Base-by-base conservation (phyloP, 2,797 vertebrate genomes). In the Echeneis naucrates region DNA sequence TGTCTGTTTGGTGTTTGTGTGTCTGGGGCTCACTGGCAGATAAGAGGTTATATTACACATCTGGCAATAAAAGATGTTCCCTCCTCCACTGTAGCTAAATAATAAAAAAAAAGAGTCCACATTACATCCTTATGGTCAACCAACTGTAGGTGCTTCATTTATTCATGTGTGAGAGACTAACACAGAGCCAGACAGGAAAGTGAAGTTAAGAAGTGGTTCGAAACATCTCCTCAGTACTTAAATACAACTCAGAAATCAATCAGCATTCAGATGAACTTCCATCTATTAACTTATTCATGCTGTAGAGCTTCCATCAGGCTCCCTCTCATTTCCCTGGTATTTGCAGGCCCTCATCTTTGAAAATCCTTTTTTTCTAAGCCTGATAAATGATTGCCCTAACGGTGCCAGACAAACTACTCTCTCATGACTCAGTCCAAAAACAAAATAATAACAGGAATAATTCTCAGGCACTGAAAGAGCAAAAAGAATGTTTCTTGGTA, bases 281-380 rank as follows among this genome's bases (percentile, higher is more conserved):
- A 24, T 54, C 47, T 76, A 11, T 73, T 86, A 65, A 85, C 65
- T 80, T 87, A 85, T 88, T 85, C 66, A 74, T 77, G 70, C 77
- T 72, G 54, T 45, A 14, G 57, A 47, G 48, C 78, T 77, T 44
- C 75, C 68, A 60, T n/a, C 2, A 65, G 64, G 57, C 57, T 48
- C 73, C 14, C 54, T 75, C 65, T 83, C 67, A 59, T 78, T 82
- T 72, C 71, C 27, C 38, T 33, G 69, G 32, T 35, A 74, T 83
- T 80, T 78, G 33, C 54, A 68, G 37, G 33, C 54, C 37, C 65
- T 40, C 30, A 42, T 57, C 37, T 76, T 68, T 68, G 38, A 78
- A 77, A 80, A 73, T 51, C 19, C 14, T 35, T 3, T 23, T 58
- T 68, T 77, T 73, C 60, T 73, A 45, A 70, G 72, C 68, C 65